phyloP scores from a whole-genome alignment of 37 sponge, comb jelly and placozoan species.

The Bolinopsis microptera region DNA sequence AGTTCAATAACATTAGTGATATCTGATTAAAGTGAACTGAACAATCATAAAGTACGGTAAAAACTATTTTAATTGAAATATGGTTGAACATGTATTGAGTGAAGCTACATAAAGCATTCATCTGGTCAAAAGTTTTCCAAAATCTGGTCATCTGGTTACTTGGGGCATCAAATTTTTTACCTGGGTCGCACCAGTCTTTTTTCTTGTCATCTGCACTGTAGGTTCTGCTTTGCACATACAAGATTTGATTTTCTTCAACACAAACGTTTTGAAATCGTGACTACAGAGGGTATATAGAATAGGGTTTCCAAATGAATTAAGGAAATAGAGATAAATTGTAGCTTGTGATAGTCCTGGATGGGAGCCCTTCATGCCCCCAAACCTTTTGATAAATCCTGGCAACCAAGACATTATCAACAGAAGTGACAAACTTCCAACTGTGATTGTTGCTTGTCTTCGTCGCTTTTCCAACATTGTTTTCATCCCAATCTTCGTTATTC shows the following conservation, averaged over 20 bases:
- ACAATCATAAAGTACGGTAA: too few relatives aligned
- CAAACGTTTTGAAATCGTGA: slow-evolving; percentile 24
- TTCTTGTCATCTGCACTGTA: too few relatives aligned
- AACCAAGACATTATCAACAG: slow-evolving; percentile 25
- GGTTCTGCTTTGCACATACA: too few relatives aligned
- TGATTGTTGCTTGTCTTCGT: slow-evolving; percentile 30
- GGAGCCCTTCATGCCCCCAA: background rate
- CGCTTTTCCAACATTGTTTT: slow-evolving; percentile 15
- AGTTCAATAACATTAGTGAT: too few relatives aligned
- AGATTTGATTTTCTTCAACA: background rate
- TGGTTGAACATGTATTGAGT: too few relatives aligned
- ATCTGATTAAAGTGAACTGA: too few relatives aligned
- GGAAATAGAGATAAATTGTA: slow-evolving; percentile 34
- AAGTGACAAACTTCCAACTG: slow-evolving; percentile 47
- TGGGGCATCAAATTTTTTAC: too few relatives aligned
- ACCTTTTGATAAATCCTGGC: slow-evolving; percentile 45
- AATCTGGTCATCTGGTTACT: too few relatives aligned
- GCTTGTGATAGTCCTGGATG: slow-evolving; percentile 58
- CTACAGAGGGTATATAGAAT: slow-evolving; percentile 48
- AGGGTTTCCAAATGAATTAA: slow-evolving; percentile 53
- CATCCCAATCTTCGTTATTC: slow-evolving; percentile 50
- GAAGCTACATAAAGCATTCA: too few relatives aligned
- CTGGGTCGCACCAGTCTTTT: too few relatives aligned
- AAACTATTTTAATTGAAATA: too few relatives aligned
- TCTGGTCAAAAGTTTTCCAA: too few relatives aligned